Evolutionary conservation across 2,113 vertebrate species (phyloP).

Genomic region (Suncus etruscus): DNA sequence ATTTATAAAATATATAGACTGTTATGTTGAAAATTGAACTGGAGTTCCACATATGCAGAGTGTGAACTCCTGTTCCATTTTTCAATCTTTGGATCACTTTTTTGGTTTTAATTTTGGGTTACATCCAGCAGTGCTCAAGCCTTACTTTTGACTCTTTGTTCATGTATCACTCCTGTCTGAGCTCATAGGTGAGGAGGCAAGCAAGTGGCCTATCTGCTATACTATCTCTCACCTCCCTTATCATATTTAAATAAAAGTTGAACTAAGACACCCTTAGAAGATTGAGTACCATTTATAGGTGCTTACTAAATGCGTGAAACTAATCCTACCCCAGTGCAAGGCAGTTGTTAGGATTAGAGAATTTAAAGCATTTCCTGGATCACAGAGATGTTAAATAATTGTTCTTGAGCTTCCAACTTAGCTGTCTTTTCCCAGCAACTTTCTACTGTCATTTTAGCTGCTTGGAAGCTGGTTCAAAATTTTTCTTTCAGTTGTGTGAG

Average conservation of each 20-base stretch:
- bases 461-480: background rate
- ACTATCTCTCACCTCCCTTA: background rate
- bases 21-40: no score
- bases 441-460: background rate
- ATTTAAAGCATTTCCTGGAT: rapidly evolving
- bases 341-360: background rate
- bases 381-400: background rate
- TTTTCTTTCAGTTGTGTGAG: no score
- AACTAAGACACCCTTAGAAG: background rate
- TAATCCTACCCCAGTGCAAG: background rate
- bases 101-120: no score
- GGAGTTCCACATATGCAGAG: no score
- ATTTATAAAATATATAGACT: background rate
- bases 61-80: no score
- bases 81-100: no score
- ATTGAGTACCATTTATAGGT: background rate
- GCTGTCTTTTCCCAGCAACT: background rate
- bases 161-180: no score
- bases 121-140: no score
- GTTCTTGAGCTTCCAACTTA: background rate
- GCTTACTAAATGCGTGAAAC: no score
- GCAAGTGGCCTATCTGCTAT: no score
- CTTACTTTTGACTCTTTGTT: no score
- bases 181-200: no score
- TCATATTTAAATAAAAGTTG: conserved; percentile 27